Evolutionary conservation across 2,113 vertebrate genomes (phyloP).

Genomic region (Rafetus swinhoei): DNA sequence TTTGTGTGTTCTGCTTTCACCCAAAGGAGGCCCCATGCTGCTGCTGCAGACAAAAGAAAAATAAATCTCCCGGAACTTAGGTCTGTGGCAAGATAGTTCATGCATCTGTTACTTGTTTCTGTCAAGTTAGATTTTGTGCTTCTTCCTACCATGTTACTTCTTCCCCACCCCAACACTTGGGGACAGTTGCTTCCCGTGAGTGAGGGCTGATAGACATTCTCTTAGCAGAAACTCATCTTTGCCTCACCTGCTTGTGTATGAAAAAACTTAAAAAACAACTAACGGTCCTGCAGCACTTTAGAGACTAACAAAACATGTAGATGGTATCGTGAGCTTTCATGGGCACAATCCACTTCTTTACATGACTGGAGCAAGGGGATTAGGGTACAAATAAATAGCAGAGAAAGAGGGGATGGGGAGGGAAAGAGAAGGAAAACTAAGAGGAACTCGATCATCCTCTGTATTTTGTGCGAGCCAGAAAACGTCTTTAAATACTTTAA

Average conservation of each 20-base stretch:
- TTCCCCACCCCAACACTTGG: neutral
- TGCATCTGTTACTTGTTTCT: neutral
- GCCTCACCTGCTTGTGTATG: constrained; percentile 26
- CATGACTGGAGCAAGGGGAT: too few relatives aligned
- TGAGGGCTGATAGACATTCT: neutral
- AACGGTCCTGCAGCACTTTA: too few relatives aligned
- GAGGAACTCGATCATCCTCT: neutral
- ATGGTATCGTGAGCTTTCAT: too few relatives aligned
- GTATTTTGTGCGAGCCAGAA: constrained; percentile 17
- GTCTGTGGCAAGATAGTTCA: neutral
- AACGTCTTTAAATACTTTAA: neutral
- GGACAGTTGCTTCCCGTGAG: rapidly evolving
- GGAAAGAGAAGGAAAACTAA: too few relatives aligned
- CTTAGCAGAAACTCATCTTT: neutral
- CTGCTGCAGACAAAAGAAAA: neutral
- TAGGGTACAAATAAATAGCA: too few relatives aligned
- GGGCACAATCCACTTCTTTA: too few relatives aligned
- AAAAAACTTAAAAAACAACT: too few relatives aligned
- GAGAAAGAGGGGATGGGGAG: too few relatives aligned
- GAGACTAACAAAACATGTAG: too few relatives aligned
- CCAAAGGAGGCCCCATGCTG: neutral
- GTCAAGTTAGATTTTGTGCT: rapidly evolving
- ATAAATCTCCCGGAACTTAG: neutral
- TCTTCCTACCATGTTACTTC: neutral
- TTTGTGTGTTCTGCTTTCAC: neutral